Evolutionary conservation across 1,140 invertebrate genomes (phyloP), one percentile per base, ranked within the genome.

Genomic region (Brachionus rubens): DNA sequence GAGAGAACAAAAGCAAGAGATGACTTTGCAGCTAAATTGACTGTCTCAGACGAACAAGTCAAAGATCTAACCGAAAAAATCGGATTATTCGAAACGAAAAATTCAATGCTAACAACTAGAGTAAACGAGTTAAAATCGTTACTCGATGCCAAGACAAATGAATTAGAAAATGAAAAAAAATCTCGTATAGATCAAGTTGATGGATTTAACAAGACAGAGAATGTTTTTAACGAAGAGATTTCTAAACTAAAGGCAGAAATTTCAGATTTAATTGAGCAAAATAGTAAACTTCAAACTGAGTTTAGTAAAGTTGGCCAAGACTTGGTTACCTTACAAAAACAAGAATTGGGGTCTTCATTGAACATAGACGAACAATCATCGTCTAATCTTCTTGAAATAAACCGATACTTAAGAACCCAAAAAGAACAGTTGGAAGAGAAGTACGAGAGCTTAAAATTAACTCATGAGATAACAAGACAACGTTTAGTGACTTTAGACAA

Each of bases 351-450:
- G 1, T 24, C 46, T 2, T 16, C 36, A 33, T 6, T 59, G 3
- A 59, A 33, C 19, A 59, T 30, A 36, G 54, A 59, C 19, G 54
- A 72, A 21, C 68, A 72, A 24, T 72, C 68, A 26, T 21, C 46
- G 7, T 50, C 46, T 10, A 72, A 72, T 54, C 50, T 72, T 19
- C 46, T 72, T 12, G 68, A 72, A 72, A 72, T 72, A 33, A 54
- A 50, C 30, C 68, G 68, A 7, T 72, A 50, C 30, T 54, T 72
- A 36, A 47, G 68, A 47, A 50, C 28, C 3, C 68, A 72, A 72
- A 72, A 72, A 24, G 68, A 72, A 28, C 28, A 72, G 24, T 24
- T 72, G n/a, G 68, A 72, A 48, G 68, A 72, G 50, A 54, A 72
- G 14, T 72, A 50, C 24, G 46, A 48, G 30, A 50, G 26, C 19